Percentiles rank a stretch among this genome's conserved stretches.
Evolutionary conservation across 2,113 vertebrate species (phyloP).

Genomic region (Malurus elegans): DNA sequence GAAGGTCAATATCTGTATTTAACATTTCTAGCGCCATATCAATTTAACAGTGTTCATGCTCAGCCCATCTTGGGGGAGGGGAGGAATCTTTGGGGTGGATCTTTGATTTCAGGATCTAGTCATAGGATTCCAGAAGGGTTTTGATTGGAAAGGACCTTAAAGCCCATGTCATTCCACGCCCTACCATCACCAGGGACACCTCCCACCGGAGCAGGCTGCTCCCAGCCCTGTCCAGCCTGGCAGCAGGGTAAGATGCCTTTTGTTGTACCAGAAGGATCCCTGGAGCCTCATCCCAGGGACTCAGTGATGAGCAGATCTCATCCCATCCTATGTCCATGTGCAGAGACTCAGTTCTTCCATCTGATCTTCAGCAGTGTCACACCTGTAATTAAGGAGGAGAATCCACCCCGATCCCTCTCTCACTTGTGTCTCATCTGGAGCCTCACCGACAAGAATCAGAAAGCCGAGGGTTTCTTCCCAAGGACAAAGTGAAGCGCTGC

Average conservation of each 20-base stretch:
- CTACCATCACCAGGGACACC: not conserved
- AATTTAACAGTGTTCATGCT: not conserved
- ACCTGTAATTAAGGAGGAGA: not conserved
- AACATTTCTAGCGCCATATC: not conserved
- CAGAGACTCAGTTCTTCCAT: not conserved
- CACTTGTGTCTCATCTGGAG: not conserved
- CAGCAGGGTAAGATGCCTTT: not conserved
- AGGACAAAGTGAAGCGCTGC: not conserved
- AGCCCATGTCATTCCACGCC: rapidly evolving
- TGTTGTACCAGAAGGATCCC: not conserved
- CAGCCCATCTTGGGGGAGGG: not conserved
- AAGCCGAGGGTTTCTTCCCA: not conserved
- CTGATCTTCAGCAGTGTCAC: not conserved
- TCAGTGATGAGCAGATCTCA: not conserved
- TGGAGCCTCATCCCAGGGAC: not conserved
- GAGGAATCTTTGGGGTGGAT: not conserved
- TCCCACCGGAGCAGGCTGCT: not conserved
- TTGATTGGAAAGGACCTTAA: not conserved
- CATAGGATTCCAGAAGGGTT: not conserved
- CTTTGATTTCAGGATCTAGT: not conserved
- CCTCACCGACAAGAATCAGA: not conserved
- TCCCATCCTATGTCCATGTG: too few relatives aligned
- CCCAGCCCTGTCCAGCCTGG: not conserved
- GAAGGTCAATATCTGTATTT: not conserved
- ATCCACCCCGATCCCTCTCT: not conserved